phyloP scores from a whole-genome alignment of 1,140 invertebrate genomes.

The Micrasema minimum region DNA sequence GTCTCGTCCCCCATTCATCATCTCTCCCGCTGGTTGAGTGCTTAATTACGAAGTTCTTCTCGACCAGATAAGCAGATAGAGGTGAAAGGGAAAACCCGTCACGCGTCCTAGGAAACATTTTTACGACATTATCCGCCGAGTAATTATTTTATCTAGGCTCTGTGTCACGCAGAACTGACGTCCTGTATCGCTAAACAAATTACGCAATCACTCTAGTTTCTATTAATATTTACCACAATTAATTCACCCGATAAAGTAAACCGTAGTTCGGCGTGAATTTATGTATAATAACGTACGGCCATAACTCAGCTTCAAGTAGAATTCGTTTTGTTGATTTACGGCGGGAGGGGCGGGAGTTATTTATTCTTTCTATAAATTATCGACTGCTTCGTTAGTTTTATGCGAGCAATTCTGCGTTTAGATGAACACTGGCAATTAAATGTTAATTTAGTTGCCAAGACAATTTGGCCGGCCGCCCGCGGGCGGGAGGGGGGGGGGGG shows the following conservation, averaged over 20 bases:
- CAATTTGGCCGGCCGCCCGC: conserved; percentile 17
- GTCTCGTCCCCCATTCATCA: conserved; percentile 15
- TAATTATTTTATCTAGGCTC: not conserved
- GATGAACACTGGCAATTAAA: conserved; percentile 32
- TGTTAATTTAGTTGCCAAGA: conserved; percentile 27
- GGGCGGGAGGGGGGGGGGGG: not conserved
- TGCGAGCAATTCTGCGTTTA: conserved; percentile 8
- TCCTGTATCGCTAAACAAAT: conserved; percentile 7
- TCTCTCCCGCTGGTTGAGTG: conserved; percentile 8
- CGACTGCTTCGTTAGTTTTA: conserved; percentile 13
- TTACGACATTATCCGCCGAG: conserved; percentile 9
- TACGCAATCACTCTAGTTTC: not conserved
- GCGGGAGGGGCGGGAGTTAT: not conserved
- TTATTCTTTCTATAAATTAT: conserved; percentile 21
- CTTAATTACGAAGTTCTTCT: conserved; percentile 23
- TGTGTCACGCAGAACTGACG: not conserved
- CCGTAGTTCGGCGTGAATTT: not conserved
- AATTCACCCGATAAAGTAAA: conserved; percentile 3
- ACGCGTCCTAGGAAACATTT: not conserved
- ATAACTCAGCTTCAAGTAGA: conserved; percentile 11
- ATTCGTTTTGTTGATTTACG: conserved; percentile 13
- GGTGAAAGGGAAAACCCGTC: not conserved
- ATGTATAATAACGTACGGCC: not conserved
- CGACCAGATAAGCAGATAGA: not conserved
- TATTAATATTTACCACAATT: conserved; percentile 1